Evolutionary conservation across 2,113 vertebrate genomes (phyloP).

Genomic region (Tiliqua scincoides): DNA sequence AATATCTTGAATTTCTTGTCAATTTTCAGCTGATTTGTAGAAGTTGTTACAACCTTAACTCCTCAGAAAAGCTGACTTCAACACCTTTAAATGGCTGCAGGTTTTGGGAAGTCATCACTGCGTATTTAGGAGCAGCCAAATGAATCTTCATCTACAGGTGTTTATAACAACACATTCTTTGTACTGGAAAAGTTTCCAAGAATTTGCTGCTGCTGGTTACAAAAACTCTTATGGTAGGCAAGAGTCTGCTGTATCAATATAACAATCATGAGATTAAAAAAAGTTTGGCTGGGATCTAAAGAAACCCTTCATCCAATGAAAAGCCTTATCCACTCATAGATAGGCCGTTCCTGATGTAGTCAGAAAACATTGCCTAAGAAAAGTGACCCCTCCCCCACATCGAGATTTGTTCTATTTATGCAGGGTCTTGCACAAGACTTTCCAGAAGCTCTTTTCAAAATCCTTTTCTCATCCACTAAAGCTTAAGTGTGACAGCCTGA

Average conservation of each 20-base stretch:
- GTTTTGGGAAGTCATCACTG: background rate
- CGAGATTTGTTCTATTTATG: too few relatives aligned
- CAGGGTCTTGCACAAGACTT: too few relatives aligned
- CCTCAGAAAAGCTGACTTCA: background rate
- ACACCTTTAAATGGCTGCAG: background rate
- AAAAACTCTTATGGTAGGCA: background rate
- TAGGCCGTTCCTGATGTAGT: too few relatives aligned
- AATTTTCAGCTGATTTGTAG: background rate
- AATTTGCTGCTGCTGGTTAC: background rate
- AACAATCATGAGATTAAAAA: background rate
- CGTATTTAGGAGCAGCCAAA: background rate
- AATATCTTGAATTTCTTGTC: background rate
- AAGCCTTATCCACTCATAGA: too few relatives aligned
- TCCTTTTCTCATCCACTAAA: too few relatives aligned
- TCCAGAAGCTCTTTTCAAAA: too few relatives aligned
- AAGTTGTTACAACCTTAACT: background rate
- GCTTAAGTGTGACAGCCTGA: too few relatives aligned
- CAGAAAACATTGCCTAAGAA: too few relatives aligned
- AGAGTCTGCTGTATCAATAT: background rate
- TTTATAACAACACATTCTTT: background rate
- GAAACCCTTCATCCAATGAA: too few relatives aligned
- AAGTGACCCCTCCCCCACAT: too few relatives aligned
- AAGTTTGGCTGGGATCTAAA: too few relatives aligned
- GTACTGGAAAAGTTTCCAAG: background rate
- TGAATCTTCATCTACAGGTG: background rate